Base-by-base conservation (phyloP, 2,888 invertebrate genomes). In the Ashinkailepas kermadecensis region DNA sequence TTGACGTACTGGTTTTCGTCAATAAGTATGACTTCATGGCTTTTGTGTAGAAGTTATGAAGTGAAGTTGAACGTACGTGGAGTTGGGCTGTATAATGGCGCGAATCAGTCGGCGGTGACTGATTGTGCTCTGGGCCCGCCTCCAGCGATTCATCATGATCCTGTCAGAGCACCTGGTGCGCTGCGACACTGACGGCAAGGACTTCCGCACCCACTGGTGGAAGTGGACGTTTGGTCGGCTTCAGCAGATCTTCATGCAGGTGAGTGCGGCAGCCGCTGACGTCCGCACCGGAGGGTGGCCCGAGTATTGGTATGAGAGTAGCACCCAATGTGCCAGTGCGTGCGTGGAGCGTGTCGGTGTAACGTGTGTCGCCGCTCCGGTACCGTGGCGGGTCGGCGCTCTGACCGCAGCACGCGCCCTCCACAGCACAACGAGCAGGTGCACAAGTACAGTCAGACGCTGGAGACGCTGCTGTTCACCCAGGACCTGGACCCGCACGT, bases 391-490 rank as follows among this genome's bases (percentile, higher is more conserved):
- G 39, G 39, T 39, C 39, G 39, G 39, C 39, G 39, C 39, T 39
- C 39, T 39, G 39, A 39, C 39, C 4, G 39, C 39, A 39, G 2
- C 82, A 58, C 83, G 54, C 81, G 10, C 84, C 78, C 80, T 85
- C 91, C 92, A 67, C 90, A 98, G 97, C 97, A 99, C 88, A 95
- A 97, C 87, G 96, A 97, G 87, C 96, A 98, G 91, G 97, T 99
- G 54, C 96, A 96, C 89, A 95, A 96, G 87, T 98, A 97, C 90
- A 95, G 96, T 88, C 94, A 94, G 85, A 97, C 97, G 0, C 88
- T 99, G 88, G 97, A 98, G 88, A 96, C 95, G 0, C 90, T 99
- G 79, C 91, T 99, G 78, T 99, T 99, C 89, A 97, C 98, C 0
- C 95, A 95, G 85, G 97, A 98, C 88, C 90, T 98, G 87, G 99